Evolutionary conservation across 2,888 invertebrate genomes (phyloP).

Genomic region (Amphipoea lucens): DNA sequence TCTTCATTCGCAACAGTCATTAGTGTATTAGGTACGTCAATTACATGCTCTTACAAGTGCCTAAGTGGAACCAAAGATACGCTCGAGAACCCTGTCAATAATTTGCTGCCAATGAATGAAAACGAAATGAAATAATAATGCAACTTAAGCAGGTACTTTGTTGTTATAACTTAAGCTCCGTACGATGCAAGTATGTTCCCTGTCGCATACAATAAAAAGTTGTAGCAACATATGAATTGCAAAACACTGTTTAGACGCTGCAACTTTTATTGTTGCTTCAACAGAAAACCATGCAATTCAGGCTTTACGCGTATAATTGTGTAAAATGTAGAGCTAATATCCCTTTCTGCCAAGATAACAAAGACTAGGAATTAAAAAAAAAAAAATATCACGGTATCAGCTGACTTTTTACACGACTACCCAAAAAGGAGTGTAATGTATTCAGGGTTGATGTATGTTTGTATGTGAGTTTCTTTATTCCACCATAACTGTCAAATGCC

Average conservation of each 20-base stretch:
- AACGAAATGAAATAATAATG: background rate
- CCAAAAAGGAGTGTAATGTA: no score
- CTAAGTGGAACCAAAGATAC: background rate
- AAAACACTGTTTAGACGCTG: background rate
- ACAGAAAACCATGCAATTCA: background rate
- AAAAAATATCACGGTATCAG: background rate
- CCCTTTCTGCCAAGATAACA: background rate
- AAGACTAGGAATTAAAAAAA: background rate
- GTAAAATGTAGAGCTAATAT: background rate
- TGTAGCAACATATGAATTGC: background rate
- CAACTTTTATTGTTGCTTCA: background rate
- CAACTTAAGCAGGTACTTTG: background rate
- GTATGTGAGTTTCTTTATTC: no score
- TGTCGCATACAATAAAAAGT: background rate
- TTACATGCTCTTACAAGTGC: constrained; percentile 5
- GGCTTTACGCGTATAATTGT: background rate
- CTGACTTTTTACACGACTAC: no score
- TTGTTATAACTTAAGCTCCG: no score
- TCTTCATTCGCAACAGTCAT: constrained; percentile 10
- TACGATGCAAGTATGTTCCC: background rate
- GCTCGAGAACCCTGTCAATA: background rate
- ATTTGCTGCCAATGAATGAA: background rate
- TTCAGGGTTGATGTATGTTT: no score
- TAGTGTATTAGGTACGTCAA: constrained; percentile 7
- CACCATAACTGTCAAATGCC: no score